Evolutionary conservation across 2,888 invertebrate species (phyloP).

Genomic region (Latrodectus hesperus): DNA sequence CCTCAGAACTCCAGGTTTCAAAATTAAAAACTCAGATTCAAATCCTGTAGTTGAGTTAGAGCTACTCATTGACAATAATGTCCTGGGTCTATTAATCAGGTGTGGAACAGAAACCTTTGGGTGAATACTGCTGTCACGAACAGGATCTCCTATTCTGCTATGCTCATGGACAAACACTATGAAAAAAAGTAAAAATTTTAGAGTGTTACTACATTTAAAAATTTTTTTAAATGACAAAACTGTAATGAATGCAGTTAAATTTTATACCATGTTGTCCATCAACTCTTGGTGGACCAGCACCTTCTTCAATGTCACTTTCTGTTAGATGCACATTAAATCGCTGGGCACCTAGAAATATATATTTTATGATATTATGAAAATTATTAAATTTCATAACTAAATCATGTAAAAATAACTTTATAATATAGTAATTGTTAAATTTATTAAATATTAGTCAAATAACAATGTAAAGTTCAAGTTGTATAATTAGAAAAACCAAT

Average conservation of each 20-base stretch:
- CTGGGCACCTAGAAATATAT: slow-evolving; percentile 29
- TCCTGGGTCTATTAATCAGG: slow-evolving; percentile 64
- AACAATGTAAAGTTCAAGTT: no score
- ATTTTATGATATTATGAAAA: background rate
- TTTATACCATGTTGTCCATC: slow-evolving; percentile 16
- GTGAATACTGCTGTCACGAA: slow-evolving; percentile 26
- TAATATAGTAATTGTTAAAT: no score
- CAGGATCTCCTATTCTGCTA: slow-evolving; percentile 35
- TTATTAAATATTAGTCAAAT: no score
- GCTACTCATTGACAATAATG: slow-evolving; percentile 32
- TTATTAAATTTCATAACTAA: no score
- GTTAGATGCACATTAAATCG: slow-evolving; percentile 30
- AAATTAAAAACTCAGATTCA: slow-evolving; percentile 72
- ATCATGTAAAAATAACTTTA: no score
- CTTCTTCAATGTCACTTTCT: slow-evolving; percentile 58
- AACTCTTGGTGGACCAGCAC: slow-evolving; percentile 40
- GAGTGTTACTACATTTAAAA: background rate
- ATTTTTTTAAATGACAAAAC: background rate
- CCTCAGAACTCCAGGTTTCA: slow-evolving; percentile 73
- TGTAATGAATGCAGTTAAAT: background rate
- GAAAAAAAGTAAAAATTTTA: slow-evolving; percentile 1
- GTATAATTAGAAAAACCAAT: no score
- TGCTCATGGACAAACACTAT: slow-evolving; percentile 28
- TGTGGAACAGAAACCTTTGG: slow-evolving; percentile 36
- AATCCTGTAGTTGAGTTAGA: slow-evolving; percentile 73